These are phyloP conservation scores for Tenebrosternarchus preto DNA, from an alignment of 2,113 vertebrate genomes.

Conservation along the genomic window DNA sequence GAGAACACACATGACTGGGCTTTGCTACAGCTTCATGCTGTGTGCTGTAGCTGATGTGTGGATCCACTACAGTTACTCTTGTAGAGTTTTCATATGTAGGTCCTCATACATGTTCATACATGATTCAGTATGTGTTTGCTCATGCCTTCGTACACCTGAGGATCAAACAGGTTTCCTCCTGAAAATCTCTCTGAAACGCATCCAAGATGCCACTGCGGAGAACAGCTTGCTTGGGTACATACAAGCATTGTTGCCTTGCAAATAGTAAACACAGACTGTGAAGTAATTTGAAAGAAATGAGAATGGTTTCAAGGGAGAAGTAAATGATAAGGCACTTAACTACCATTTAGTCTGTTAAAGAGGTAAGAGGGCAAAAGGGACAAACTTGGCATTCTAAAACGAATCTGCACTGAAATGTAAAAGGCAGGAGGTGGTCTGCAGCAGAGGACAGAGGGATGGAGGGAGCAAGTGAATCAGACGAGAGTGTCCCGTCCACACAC, in stretches of 20 bases:
- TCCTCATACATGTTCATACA: background rate
- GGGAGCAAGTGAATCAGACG: slow-evolving; percentile 62
- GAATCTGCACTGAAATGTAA: background rate
- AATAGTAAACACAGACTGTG: background rate
- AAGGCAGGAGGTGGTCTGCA: slow-evolving; percentile 66
- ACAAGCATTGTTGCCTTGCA: background rate
- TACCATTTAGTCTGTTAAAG: background rate
- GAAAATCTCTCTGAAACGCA: too few relatives aligned
- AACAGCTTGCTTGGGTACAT: background rate
- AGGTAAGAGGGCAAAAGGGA: too few relatives aligned
- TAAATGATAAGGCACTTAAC: background rate
- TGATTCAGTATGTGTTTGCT: too few relatives aligned
- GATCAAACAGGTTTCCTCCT: too few relatives aligned
- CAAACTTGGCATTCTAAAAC: too few relatives aligned
- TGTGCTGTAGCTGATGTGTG: background rate
- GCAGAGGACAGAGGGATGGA: slow-evolving; percentile 67
- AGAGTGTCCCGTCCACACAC: slow-evolving; percentile 44
- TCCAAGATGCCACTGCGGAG: background rate
- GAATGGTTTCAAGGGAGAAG: background rate
- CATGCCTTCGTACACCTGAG: too few relatives aligned
- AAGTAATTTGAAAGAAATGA: background rate
- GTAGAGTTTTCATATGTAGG: background rate
- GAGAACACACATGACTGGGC: background rate
- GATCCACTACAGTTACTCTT: background rate
- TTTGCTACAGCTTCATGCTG: background rate